Evolutionary conservation across 2,888 invertebrate genomes (phyloP).

Genomic region (Lasius fuliginosus): DNA sequence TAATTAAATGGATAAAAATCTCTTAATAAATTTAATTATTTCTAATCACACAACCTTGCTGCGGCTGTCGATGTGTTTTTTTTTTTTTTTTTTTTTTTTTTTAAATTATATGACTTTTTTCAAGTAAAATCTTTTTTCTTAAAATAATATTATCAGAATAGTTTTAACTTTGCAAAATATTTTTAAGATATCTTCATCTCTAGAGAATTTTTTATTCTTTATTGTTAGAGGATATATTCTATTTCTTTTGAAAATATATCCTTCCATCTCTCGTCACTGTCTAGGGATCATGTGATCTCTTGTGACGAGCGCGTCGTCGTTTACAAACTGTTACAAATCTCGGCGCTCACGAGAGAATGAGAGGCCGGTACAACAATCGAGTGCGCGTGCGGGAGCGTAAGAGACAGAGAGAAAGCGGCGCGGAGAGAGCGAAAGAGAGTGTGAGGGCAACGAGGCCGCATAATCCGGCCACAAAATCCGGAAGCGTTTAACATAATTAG

Average conservation of each 20-base stretch:
- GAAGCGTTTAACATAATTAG: constrained; percentile 86
- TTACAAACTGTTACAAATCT: constrained; percentile 48
- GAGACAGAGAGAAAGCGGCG: constrained; percentile 43
- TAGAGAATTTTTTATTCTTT: too few species aligned
- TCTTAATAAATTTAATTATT: background rate
- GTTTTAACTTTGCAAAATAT: background rate
- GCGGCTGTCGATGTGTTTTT: too few species aligned
- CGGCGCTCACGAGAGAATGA: background rate
- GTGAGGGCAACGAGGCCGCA: constrained; percentile 76
- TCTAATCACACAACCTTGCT: background rate
- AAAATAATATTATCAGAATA: constrained; percentile 4
- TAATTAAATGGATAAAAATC: background rate
- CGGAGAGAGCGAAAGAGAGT: constrained; percentile 52
- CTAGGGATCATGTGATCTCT: background rate
- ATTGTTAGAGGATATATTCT: too few species aligned
- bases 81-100: too few species aligned
- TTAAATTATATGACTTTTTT: background rate
- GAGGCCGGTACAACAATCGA: background rate
- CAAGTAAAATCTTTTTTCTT: background rate
- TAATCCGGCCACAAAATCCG: constrained; percentile 85
- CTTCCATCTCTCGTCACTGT: background rate
- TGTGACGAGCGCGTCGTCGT: constrained; percentile 17
- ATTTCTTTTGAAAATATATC: background rate
- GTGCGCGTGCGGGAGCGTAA: constrained; percentile 20
- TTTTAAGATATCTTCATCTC: background rate